Conservation (phyloP, 37 sponge, comb jelly and placozoan species). For the Oopsacas minuta region DNA sequence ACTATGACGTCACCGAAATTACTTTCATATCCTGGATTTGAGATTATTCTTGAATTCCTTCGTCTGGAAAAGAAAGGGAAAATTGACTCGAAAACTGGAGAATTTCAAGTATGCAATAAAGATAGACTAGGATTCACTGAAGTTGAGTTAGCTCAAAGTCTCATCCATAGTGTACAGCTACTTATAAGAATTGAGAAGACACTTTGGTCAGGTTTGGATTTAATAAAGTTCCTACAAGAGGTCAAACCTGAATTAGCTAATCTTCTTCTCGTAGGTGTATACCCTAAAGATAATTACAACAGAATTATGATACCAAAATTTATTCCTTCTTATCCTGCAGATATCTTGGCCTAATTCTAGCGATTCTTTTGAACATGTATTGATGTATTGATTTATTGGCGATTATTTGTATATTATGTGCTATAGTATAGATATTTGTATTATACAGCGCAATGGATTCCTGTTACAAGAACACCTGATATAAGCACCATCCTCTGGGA, state of each 20-base stretch:
- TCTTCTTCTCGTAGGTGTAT: neutral
- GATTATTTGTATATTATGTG: too few species aligned
- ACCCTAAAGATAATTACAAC: neutral
- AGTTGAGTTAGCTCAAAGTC: conserved; percentile 65
- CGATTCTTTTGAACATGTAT: too few species aligned
- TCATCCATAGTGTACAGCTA: conserved; percentile 70
- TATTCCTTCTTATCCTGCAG: neutral
- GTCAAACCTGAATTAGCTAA: neutral
- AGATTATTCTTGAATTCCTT: conserved; percentile 37
- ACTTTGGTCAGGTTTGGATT: neutral
- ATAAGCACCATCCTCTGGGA: too few species aligned
- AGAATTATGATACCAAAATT: neutral
- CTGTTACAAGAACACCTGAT: too few species aligned
- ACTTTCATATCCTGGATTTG: conserved; percentile 28
- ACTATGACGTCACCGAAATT: conserved; percentile 61
- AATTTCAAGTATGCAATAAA: conserved; percentile 69
- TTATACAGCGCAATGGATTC: too few species aligned
- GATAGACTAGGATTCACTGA: conserved; percentile 66
- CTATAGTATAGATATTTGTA: too few species aligned
- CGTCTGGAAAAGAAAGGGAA: conserved; percentile 70
- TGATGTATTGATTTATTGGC: too few species aligned
- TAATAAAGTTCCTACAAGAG: neutral
- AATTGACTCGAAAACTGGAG: conserved; percentile 12
- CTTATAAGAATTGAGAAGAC: conserved; percentile 30
- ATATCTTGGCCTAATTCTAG: too few species aligned